Evolutionary conservation across 2,888 invertebrate genomes (phyloP), one percentile per base, ranked within the genome.

Genomic region (Alloplasta piceator): DNA sequence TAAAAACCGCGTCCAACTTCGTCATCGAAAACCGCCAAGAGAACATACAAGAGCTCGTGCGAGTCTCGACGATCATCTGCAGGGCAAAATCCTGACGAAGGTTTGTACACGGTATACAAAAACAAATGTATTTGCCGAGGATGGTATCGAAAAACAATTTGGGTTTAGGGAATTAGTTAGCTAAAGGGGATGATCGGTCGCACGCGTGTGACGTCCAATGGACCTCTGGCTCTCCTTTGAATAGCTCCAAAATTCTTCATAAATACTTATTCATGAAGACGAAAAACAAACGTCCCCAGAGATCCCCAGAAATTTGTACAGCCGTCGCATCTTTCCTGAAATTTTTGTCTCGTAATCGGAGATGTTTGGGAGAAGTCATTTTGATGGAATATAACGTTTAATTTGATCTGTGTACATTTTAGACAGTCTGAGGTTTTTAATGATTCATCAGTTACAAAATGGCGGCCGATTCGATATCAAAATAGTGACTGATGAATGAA

Each of bases 111-210:
- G 72, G 41, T 67, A 67, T 60, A 76, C 46, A 60, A 61, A 74
- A 79, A 73, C 79, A 82, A 82, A 82, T 82, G 80, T 64, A 82
- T 82, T 82, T 77, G 64, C 48, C 41, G 39, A 74, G 68, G 68
- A 68, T 56, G 38, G 60, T 36, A 63, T 73, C 38, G 68, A 74
- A 61, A 73, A 78, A 78, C 73, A 73, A 74, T 67, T 82, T 82
- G 78, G 66, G 48, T 75, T 77, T 86, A 46, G 26, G 63, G 73
- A 68, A 79, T 74, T 74, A 75, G 74, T 61, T 52, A 43, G 14
- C 36, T 14, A 5, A n/a, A 2, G 26, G 4, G 4, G 43, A 10
- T 43, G 43, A 10, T 43, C 7, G 10, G 43, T 43, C 43, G 43
- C 26, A 50, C 12, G 39, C 60, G 74, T 58, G 58, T 66, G 48